Conservation (phyloP, 2,888 invertebrate genomes). For the Microchrysa polita region DNA sequence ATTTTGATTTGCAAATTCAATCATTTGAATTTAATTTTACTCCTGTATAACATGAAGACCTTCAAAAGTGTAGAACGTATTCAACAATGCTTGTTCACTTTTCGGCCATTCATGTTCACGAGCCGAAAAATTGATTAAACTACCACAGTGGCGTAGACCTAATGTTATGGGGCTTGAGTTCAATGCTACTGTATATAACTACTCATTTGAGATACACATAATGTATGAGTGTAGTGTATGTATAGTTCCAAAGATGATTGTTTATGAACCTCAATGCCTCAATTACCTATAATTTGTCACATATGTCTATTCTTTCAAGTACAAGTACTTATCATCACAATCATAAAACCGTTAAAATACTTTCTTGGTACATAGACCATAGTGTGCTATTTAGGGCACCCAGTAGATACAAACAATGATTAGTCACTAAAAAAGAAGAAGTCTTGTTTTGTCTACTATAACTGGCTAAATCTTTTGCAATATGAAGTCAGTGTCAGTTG, state of each 20-base stretch:
- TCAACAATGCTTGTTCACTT: slow-evolving; percentile 7
- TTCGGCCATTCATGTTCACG: slow-evolving; percentile 26
- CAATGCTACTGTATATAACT: not conserved
- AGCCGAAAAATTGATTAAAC: slow-evolving; percentile 39
- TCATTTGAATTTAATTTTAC: no score
- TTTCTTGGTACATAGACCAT: not conserved
- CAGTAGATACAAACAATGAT: not conserved
- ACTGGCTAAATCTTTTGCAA: slow-evolving; percentile 27
- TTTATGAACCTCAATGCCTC: not conserved
- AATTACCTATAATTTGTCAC: slow-evolving; percentile 28
- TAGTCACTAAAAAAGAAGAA: slow-evolving; percentile 10
- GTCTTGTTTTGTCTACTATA: slow-evolving; percentile 15
- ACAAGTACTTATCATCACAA: not conserved
- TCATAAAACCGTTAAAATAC: slow-evolving; percentile 33
- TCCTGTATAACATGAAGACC: no score
- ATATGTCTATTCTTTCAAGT: not conserved
- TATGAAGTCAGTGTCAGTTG: slow-evolving; percentile 8
- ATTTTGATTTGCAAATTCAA: no score
- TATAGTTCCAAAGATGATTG: not conserved
- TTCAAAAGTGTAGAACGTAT: not conserved
- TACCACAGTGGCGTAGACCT: slow-evolving; percentile 34
- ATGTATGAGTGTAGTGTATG: not conserved
- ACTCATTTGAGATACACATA: no score
- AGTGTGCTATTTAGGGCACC: slow-evolving; percentile 10
- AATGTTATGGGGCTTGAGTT: not conserved